Percentiles rank a stretch among this genome's conserved stretches.
Conservation (phyloP, 2,113 vertebrate genomes). For the human (Homo sapiens) region GRCh38 chr9:108094501-108095000, state of each 20-base stretch:
- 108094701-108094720: neutral
- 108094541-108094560: neutral
- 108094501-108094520: neutral
- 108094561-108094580: neutral
- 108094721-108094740: neutral
- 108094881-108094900: neutral
- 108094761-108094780: neutral
- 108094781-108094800: neutral
- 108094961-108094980: neutral
- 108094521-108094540: neutral
- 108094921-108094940: neutral
- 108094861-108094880: constrained; percentile 56
- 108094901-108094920: neutral
- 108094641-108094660: neutral
- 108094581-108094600: neutral
- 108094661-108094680: neutral
- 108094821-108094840: neutral
- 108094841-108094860: neutral
- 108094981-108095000: neutral
- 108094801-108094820: neutral
- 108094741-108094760: neutral
- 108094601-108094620: neutral
- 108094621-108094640: neutral
- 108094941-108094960: neutral
- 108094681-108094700: neutral